Base-by-base conservation (phyloP, 2,888 invertebrate genomes). In the Podotricha telesiphe region DNA sequence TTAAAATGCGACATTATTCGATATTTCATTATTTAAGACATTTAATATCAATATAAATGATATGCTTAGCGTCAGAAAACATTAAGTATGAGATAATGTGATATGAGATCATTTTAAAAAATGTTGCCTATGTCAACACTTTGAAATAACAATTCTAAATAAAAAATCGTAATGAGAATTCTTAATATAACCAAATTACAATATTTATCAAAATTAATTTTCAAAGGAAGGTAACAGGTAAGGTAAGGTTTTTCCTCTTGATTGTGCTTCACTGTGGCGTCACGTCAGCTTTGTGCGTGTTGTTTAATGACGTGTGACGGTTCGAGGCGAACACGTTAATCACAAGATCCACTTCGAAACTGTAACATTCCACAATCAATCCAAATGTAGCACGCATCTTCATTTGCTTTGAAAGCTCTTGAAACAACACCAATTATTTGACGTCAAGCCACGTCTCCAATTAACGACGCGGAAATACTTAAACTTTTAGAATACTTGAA, bases 291-390 rank as follows among this genome's bases (percentile, higher is more conserved):
- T 42, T 53, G 22, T 13, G 17, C 40, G 50, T 17, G 45, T 13
- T 42, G 42, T 58, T 11, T 65, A 58, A 50, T 40, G 58, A 50
- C 11, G n/a, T 47, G 40, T 50, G 48, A 3, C 42, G 42, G 11
- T 13, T 13, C 42, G 42, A 13, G 42, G n/a, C 58, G 64, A 55
- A 69, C 69, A 61, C 55, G 45, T 69, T 65, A 69, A 65, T 65
- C 61, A 65, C 53, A 47, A 51, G 34, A 65, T 42, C 65, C 61
- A 65, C 61, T 55, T 62, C 53, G 20, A 61, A 62, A 48, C 34
- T 53, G 37, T 42, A 65, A 62, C 65, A 69, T 69, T 69, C 65
- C 69, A 45, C 65, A 69, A 65, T 69, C 69, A 61, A 65, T 62
- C 55, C 45, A 11, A 34, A 45, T 22, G 65, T 65, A 59, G 20